Percentiles rank a stretch among this genome's conserved stretches.
Conservation (phyloP, 2,888 invertebrate species). For the Caenorhabditis sinica region DNA sequence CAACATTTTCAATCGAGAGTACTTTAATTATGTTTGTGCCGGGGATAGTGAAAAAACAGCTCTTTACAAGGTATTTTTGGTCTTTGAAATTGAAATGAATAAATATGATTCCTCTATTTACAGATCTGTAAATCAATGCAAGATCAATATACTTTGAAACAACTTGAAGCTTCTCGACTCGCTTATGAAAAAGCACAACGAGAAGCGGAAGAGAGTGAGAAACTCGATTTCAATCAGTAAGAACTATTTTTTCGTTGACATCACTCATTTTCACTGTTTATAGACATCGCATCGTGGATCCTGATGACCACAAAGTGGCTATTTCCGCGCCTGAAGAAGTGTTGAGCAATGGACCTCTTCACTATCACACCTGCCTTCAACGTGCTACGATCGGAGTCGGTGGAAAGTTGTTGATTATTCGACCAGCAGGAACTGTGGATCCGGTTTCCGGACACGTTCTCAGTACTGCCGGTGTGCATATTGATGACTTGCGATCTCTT, state of each 20-base stretch:
- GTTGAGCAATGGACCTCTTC: slow-evolving; percentile 62
- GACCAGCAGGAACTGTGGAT: slow-evolving; percentile 51
- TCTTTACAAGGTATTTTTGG: slow-evolving; percentile 59
- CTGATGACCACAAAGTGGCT: slow-evolving; percentile 29
- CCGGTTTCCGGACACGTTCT: slow-evolving; percentile 32
- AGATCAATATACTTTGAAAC: slow-evolving; percentile 56
- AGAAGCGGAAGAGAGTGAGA: slow-evolving; percentile 55
- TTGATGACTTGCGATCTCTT: slow-evolving; percentile 64
- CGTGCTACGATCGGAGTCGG: slow-evolving; percentile 68
- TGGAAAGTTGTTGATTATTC: slow-evolving; percentile 65
- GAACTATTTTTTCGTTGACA: not conserved
- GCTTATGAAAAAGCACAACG: slow-evolving; percentile 60
- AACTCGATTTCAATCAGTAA: slow-evolving; percentile 61
- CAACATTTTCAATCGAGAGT: slow-evolving; percentile 69
- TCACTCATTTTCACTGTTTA: too few species aligned
- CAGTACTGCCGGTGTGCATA: slow-evolving; percentile 53
- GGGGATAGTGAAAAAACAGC: slow-evolving; percentile 66
- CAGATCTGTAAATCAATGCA: slow-evolving; percentile 67
- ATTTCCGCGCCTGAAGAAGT: slow-evolving; percentile 59
- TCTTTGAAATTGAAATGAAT: not conserved
- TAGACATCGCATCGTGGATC: slow-evolving; percentile 40
- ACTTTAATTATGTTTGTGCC: slow-evolving; percentile 65
- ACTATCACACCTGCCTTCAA: slow-evolving; percentile 67
- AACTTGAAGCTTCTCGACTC: slow-evolving; percentile 53
- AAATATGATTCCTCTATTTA: too few species aligned